Conservation (phyloP, 2,113 vertebrate genomes). For the Gallinago paraguaiae region DNA sequence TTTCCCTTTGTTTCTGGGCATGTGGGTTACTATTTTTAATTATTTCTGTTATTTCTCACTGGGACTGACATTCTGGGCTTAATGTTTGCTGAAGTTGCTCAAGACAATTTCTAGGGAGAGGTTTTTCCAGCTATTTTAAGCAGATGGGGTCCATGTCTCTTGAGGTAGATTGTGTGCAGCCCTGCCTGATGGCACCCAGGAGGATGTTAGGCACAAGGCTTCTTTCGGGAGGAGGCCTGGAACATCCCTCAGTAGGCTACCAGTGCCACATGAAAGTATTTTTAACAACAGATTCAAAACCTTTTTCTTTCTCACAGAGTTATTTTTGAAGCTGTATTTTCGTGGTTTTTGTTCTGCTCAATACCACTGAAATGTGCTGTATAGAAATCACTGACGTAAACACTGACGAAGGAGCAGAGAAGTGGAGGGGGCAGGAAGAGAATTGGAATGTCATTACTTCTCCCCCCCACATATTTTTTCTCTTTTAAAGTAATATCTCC, state of each 20-base stretch:
- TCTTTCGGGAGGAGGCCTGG: background rate
- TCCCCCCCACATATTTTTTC: background rate
- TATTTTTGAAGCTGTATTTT: conserved; percentile 35
- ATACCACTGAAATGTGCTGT: background rate
- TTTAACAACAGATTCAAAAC: conserved; percentile 20
- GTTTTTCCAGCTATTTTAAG: background rate
- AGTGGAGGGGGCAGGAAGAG: background rate
- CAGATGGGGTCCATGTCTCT: background rate
- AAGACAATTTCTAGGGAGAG: background rate
- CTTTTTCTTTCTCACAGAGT: background rate
- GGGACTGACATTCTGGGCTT: background rate
- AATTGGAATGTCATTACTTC: background rate
- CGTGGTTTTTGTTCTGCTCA: conserved; percentile 22
- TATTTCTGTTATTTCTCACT: background rate
- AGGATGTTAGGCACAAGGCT: background rate
- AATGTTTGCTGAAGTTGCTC: background rate
- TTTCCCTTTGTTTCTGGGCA: background rate
- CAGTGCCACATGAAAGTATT: background rate
- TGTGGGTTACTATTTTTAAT: background rate
- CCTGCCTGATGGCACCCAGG: background rate
- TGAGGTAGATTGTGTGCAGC: background rate
- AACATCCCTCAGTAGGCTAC: background rate
- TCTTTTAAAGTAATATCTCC: background rate
- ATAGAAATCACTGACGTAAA: conserved; percentile 30
- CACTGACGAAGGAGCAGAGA: background rate